phyloP scores from a whole-genome alignment of 2,797 vertebrate genomes.

The Rousettus madagascariensis region DNA sequence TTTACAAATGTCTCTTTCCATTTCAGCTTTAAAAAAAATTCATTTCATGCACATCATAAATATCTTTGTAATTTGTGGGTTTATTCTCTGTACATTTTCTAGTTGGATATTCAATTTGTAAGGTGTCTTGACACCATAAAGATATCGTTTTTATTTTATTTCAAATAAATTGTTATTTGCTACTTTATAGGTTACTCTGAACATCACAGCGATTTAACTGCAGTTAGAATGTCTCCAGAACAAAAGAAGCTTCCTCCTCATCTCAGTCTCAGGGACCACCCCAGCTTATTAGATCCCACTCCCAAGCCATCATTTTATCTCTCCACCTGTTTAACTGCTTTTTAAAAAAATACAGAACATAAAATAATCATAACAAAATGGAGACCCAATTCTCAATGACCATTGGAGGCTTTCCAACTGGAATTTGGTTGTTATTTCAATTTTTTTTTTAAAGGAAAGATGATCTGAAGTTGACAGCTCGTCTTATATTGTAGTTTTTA shows the following conservation, averaged over 20 bases:
- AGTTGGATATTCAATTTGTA: background rate
- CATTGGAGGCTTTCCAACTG: background rate
- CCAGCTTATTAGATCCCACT: background rate
- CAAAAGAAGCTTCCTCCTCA: background rate
- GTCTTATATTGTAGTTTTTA: background rate
- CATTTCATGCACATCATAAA: background rate
- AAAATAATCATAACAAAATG: background rate
- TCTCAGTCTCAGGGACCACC: background rate
- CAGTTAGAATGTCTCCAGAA: background rate
- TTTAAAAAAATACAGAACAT: no score
- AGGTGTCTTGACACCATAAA: background rate
- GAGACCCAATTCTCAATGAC: background rate
- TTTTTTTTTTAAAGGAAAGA: background rate
- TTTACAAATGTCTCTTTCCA: background rate
- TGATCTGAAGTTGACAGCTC: background rate
- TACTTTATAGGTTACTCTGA: background rate
- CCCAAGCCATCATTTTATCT: no score
- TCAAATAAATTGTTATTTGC: background rate
- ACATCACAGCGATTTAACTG: background rate
- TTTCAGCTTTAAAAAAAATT: background rate
- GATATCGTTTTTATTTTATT: background rate
- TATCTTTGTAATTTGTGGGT: background rate
- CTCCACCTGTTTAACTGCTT: no score
- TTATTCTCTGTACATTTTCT: background rate
- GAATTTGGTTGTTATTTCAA: background rate